These are phyloP conservation scores for Melanargia galathea DNA, from an alignment of 2,888 invertebrate species.

Conservation along the genomic window DNA sequence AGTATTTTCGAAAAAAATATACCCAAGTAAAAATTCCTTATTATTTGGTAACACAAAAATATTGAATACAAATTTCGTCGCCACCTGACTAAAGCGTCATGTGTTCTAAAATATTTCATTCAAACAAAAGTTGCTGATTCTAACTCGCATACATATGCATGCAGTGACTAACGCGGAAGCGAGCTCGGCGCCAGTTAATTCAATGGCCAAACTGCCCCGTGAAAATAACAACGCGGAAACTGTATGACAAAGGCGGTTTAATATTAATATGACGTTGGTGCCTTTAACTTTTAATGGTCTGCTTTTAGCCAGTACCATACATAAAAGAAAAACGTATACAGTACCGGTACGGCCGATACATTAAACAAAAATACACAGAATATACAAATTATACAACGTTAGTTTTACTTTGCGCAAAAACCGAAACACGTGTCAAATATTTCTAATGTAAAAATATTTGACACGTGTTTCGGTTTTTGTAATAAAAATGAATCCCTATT, in stretches of 20 bases:
- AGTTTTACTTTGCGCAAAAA: too few relatives aligned
- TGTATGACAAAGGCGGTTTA: conserved; percentile 14
- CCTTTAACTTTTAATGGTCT: conserved; percentile 4
- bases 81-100: background rate
- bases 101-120: conserved; percentile 3
- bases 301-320: background rate
- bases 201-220: conserved; percentile 17
- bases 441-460: too few relatives aligned
- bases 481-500: too few relatives aligned
- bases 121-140: conserved; percentile 1
- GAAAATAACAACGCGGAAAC: conserved; percentile 15
- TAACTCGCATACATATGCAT: conserved; percentile 10
- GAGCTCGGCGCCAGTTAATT: conserved; percentile 16
- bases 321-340: too few relatives aligned
- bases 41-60: background rate
- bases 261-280: background rate
- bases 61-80: too few relatives aligned
- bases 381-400: too few relatives aligned
- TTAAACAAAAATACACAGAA: too few relatives aligned
- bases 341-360: too few relatives aligned
- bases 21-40: background rate
- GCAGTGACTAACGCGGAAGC: conserved; percentile 5
- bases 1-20: too few relatives aligned
- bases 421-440: too few relatives aligned
- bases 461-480: too few relatives aligned